A percentile compares a stretch with the other conserved stretches of the same genome.
These are phyloP conservation scores for Falcaria lacertinaria DNA, from an alignment of 2,888 invertebrate genomes.

Conservation along the genomic window DNA sequence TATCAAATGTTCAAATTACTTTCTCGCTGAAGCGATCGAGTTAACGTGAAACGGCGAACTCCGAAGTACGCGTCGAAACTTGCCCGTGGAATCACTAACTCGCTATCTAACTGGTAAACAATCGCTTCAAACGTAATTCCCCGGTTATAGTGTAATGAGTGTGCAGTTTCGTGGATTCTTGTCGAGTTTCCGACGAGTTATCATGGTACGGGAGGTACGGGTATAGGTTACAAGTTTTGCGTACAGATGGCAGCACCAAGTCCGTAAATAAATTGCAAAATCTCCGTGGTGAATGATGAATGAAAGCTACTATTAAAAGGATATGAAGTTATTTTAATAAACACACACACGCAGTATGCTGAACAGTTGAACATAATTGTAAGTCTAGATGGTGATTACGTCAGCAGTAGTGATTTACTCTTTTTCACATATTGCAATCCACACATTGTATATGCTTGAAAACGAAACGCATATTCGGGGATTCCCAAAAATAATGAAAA, in stretches of 20 bases:
- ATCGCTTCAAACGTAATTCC: conserved; percentile 40
- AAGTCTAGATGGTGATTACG: too few species aligned
- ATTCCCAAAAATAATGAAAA: too few species aligned
- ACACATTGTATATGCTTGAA: too few species aligned
- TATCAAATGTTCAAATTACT: conserved; percentile 10
- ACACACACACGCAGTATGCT: too few species aligned
- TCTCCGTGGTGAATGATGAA: too few species aligned
- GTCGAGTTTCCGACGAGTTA: conserved; percentile 4
- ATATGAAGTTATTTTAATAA: too few species aligned
- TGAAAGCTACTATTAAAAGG: too few species aligned
- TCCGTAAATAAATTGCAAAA: background rate
- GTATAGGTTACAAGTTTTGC: background rate
- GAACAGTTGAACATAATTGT: too few species aligned
- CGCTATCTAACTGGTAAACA: conserved; percentile 46
- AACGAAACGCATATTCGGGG: too few species aligned
- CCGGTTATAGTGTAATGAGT: conserved; percentile 22
- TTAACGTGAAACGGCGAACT: conserved; percentile 19
- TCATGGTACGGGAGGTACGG: background rate
- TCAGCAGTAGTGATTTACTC: too few species aligned
- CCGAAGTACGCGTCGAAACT: conserved; percentile 21
- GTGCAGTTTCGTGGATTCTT: conserved; percentile 18
- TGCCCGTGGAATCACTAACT: conserved; percentile 38
- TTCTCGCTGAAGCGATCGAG: conserved; percentile 4
- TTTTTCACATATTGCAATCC: too few species aligned
- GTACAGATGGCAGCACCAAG: background rate